Evolutionary conservation across 2,113 vertebrate species (phyloP).

Genomic region (Perca schrenkii): DNA sequence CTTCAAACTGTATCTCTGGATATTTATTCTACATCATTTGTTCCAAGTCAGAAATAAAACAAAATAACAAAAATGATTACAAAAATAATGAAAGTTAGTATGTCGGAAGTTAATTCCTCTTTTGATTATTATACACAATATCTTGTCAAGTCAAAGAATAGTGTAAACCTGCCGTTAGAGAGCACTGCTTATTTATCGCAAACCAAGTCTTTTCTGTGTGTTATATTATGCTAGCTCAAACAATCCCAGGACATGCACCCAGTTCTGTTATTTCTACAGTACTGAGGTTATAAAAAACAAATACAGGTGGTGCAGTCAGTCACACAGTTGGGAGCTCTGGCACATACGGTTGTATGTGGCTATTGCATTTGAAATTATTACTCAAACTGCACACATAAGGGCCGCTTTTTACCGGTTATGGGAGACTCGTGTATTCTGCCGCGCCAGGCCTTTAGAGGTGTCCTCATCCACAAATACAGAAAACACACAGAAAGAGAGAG

Average conservation of each 20-base stretch:
- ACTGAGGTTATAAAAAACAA: constrained; percentile 29
- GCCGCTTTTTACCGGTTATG: constrained; percentile 3
- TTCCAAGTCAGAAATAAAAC: constrained; percentile 56
- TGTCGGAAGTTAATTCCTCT: constrained; percentile 54
- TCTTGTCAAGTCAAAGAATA: constrained; percentile 60
- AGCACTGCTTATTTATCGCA: constrained; percentile 47
- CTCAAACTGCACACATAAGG: neutral
- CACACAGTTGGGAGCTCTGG: constrained; percentile 26
- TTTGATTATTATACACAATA: constrained; percentile 65
- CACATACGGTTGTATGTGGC: constrained; percentile 36
- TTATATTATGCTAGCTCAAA: constrained; percentile 28
- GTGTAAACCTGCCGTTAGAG: constrained; percentile 71
- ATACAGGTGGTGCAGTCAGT: constrained; percentile 24
- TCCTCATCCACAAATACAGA: constrained; percentile 7
- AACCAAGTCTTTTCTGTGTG: constrained; percentile 45
- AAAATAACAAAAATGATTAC: constrained; percentile 49
- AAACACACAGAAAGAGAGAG: neutral
- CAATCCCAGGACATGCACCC: constrained; percentile 54
- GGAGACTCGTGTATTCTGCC: neutral
- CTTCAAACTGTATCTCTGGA: constrained; percentile 54
- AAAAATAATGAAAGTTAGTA: constrained; percentile 78
- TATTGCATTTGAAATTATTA: constrained; percentile 46
- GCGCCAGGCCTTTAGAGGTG: neutral
- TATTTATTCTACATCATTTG: constrained; percentile 50
- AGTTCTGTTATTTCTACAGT: constrained; percentile 38